Conservation (phyloP, 2,113 vertebrate genomes). For the Zosterops hypoxanthus region DNA sequence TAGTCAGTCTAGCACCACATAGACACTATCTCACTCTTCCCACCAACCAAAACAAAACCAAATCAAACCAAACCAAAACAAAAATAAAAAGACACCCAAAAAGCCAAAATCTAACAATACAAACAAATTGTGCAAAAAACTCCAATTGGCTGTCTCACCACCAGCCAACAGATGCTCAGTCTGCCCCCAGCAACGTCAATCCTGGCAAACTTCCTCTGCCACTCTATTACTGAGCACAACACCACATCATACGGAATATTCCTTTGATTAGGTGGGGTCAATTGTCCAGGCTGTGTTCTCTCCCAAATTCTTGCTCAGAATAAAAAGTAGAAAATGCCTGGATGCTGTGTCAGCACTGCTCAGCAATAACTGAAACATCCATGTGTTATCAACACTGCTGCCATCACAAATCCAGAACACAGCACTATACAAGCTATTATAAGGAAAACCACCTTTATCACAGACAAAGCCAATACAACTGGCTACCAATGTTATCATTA, state of each 20-base stretch:
- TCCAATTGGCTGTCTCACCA: background rate
- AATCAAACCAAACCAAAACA: background rate
- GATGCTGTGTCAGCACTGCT: background rate
- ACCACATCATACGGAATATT: rapidly evolving
- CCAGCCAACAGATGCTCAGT: background rate
- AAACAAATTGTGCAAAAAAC: background rate
- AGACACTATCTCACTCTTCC: background rate
- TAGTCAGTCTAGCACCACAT: background rate
- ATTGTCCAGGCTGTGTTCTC: background rate
- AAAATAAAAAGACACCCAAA: background rate
- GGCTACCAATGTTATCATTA: background rate
- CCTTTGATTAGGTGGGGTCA: background rate
- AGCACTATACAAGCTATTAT: background rate
- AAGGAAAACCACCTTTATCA: background rate
- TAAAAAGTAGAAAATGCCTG: background rate
- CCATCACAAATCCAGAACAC: background rate
- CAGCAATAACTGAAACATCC: background rate
- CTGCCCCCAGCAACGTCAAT: background rate
- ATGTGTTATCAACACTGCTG: rapidly evolving
- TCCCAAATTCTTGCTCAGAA: background rate
- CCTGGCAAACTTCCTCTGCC: background rate
- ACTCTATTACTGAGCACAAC: background rate
- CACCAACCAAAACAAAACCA: background rate
- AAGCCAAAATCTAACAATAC: background rate
- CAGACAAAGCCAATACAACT: background rate